These are phyloP conservation scores for Nephila pilipes DNA, from an alignment of 1,140 invertebrate species.

Conservation along the genomic window DNA sequence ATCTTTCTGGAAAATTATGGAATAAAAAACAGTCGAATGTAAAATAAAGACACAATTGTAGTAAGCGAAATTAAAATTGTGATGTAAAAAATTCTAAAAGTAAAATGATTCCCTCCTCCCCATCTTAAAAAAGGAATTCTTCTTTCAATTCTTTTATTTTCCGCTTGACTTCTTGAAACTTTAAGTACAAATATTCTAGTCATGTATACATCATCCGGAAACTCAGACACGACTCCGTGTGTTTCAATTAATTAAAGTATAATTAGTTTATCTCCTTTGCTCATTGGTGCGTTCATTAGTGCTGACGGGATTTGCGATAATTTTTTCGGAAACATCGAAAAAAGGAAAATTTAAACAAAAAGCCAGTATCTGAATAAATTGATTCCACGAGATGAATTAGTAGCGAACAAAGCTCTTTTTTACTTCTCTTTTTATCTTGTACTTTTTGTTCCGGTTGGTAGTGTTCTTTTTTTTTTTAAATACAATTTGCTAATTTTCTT, in stretches of 20 bases:
- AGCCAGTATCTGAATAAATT: slow-evolving; percentile 23
- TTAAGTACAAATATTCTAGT: not conserved
- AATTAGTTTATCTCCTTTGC: slow-evolving; percentile 41
- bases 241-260: slow-evolving; percentile 58
- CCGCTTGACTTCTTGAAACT: not conserved
- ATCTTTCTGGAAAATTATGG: no score
- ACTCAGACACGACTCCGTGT: not conserved
- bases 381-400: slow-evolving; percentile 8
- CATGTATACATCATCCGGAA: slow-evolving; percentile 20
- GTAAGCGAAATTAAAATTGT: not conserved
- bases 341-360: slow-evolving; percentile 19
- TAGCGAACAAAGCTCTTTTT: not conserved
- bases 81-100: not conserved
- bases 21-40: no score
- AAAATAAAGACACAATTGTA: not conserved
- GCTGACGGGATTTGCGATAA: not conserved
- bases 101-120: no score
- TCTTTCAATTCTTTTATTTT: not conserved
- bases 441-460: not conserved
- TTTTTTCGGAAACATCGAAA: not conserved
- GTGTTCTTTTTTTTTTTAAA: not conserved
- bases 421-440: not conserved
- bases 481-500: not conserved
- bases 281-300: slow-evolving; percentile 31
- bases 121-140: not conserved